A percentile compares a stretch with the other conserved stretches of the same genome.
phyloP scores from a whole-genome alignment of 2,797 vertebrate genomes.

The Sarcophilus harrisii region DNA sequence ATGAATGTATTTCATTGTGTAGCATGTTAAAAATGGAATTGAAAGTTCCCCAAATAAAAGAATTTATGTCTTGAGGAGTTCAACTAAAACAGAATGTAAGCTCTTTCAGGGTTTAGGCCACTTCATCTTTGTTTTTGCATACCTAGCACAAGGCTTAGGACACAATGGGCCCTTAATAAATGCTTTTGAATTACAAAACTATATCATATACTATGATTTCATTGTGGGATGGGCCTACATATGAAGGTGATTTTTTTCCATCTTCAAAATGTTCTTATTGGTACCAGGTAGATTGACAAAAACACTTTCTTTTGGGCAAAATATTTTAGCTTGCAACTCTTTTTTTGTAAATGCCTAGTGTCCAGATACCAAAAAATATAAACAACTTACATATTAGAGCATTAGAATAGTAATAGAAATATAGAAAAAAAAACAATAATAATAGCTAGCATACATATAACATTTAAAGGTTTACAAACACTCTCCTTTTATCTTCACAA shows the following conservation, averaged over 20 bases:
- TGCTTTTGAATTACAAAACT: not conserved
- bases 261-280: not conserved
- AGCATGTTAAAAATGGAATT: not conserved
- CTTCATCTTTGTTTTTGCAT: not conserved
- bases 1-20: not conserved
- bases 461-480: not conserved
- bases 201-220: not conserved
- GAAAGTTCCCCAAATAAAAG: not conserved
- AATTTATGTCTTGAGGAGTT: not conserved
- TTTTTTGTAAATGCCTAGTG: constrained; percentile 1
- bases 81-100: not conserved
- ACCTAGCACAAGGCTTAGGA: not conserved
- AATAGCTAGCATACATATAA: not conserved
- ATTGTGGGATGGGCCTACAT: not conserved
- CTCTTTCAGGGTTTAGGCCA: not conserved
- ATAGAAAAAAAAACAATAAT: not conserved
- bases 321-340: not conserved
- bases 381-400: not conserved
- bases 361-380: not conserved
- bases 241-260: not conserved
- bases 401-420: not conserved
- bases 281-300: not conserved
- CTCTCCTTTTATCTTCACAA: not conserved
- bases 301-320: not conserved
- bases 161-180: not conserved